A percentile compares a stretch with the other conserved stretches of the same genome.
Evolutionary conservation across 2,888 invertebrate genomes (phyloP).

Genomic region (Mellilla xanthometata): DNA sequence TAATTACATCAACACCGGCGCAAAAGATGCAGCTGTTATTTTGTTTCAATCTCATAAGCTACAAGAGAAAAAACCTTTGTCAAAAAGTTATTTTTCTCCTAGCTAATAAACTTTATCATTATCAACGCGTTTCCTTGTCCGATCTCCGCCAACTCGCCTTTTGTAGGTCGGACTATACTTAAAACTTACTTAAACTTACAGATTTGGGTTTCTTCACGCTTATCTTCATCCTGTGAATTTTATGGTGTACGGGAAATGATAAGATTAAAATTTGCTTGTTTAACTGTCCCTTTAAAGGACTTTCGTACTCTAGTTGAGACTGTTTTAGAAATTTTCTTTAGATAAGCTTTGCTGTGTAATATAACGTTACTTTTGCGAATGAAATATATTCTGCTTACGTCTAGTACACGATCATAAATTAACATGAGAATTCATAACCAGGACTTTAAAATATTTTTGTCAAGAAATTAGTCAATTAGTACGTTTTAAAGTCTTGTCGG

Average conservation of each 20-base stretch:
- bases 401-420: neutral
- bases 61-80: too few species aligned
- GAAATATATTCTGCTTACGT: neutral
- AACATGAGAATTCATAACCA: too few species aligned
- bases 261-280: constrained; percentile 19
- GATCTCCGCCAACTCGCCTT: constrained; percentile 26
- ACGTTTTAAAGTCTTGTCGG: neutral
- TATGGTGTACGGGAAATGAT: constrained; percentile 22
- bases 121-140: constrained; percentile 7
- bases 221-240: constrained; percentile 24
- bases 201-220: constrained; percentile 14
- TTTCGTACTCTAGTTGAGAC: constrained; percentile 11
- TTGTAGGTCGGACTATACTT: constrained; percentile 34
- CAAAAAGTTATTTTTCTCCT: too few species aligned
- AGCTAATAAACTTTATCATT: neutral
- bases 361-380: constrained; percentile 8
- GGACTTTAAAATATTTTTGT: too few species aligned
- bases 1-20: too few species aligned
- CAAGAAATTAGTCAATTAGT: neutral
- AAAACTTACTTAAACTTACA: constrained; percentile 23
- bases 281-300: constrained; percentile 15
- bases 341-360: constrained; percentile 10
- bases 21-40: too few species aligned
- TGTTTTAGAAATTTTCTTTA: constrained; percentile 9
- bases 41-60: too few species aligned